Percentiles rank a stretch among this genome's conserved stretches.
Conservation (phyloP, 2,113 vertebrate genomes). For the Morone saxatilis region DNA sequence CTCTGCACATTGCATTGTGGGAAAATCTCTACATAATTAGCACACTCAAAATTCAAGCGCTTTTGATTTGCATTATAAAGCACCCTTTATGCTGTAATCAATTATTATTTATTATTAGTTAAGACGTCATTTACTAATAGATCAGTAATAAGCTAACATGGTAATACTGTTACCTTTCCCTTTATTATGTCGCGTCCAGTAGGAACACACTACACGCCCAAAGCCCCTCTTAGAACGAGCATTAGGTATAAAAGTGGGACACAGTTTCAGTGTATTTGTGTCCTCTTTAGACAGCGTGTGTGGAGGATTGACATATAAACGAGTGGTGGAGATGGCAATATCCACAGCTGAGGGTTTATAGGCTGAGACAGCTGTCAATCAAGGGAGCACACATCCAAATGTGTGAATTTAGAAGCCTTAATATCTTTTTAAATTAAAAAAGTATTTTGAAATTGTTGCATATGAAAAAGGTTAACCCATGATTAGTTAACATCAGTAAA, state of each 20-base stretch:
- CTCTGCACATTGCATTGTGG: too few relatives aligned
- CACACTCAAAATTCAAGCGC: too few relatives aligned
- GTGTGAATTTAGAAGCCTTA: not conserved
- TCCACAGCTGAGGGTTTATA: not conserved
- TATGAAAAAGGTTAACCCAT: too few relatives aligned
- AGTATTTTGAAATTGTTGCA: too few relatives aligned
- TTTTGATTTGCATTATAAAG: too few relatives aligned
- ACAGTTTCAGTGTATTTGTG: too few relatives aligned
- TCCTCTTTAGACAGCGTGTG: constrained; percentile 2
- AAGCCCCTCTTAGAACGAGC: not conserved
- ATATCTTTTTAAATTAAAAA: too few relatives aligned
- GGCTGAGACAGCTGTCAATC: not conserved
- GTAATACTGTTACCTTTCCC: not conserved
- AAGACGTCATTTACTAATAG: not conserved
- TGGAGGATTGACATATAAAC: not conserved
- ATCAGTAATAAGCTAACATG: not conserved
- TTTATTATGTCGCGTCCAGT: not conserved
- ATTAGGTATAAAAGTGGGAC: too few relatives aligned
- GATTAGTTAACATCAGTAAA: too few relatives aligned
- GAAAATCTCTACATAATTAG: too few relatives aligned
- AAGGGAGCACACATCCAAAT: not conserved
- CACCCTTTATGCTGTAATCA: not conserved
- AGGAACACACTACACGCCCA: not conserved
- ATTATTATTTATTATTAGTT: not conserved
- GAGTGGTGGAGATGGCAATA: not conserved